phyloP scores from a whole-genome alignment of 2,888 invertebrate genomes.

The Brachyopa scutellaris region DNA sequence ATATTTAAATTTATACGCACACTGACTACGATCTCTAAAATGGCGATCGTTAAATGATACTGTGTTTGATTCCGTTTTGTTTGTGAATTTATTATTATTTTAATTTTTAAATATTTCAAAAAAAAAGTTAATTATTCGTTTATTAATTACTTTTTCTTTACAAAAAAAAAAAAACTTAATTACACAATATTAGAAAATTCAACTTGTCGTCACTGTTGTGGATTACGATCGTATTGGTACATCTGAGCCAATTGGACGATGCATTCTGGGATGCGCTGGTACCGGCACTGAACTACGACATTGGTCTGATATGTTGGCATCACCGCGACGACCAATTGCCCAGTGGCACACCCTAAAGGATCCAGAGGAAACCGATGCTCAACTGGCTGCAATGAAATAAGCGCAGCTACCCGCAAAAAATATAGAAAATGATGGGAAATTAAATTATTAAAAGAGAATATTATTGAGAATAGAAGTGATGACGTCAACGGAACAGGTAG shows the following conservation, averaged over 20 bases:
- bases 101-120: slow-evolving; percentile 35
- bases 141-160: slow-evolving; percentile 37
- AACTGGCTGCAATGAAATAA: slow-evolving; percentile 80
- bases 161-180: slow-evolving; percentile 21
- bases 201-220: slow-evolving; percentile 98
- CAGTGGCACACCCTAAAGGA: slow-evolving; percentile 99
- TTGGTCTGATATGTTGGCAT: slow-evolving; percentile 99
- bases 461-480: slow-evolving; percentile 38
- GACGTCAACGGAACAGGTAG: slow-evolving; percentile 69
- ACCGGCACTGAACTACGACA: slow-evolving; percentile 99
- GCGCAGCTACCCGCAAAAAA: slow-evolving; percentile 30
- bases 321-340: slow-evolving; percentile 98
- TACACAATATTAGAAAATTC: slow-evolving; percentile 91
- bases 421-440: slow-evolving; percentile 64
- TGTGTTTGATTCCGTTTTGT: slow-evolving; percentile 14
- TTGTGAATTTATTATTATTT: too few relatives aligned
- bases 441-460: slow-evolving; percentile 19
- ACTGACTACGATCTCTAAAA: slow-evolving; percentile 13
- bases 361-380: slow-evolving; percentile 89
- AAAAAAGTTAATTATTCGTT: slow-evolving; percentile 33
- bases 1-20: slow-evolving; percentile 35
- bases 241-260: slow-evolving; percentile 99
- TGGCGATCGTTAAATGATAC: slow-evolving; percentile 7
- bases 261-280: slow-evolving; percentile 97
- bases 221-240: slow-evolving; percentile 99